Conservation (phyloP, 2,797 vertebrate species). For the Momotus momota region DNA sequence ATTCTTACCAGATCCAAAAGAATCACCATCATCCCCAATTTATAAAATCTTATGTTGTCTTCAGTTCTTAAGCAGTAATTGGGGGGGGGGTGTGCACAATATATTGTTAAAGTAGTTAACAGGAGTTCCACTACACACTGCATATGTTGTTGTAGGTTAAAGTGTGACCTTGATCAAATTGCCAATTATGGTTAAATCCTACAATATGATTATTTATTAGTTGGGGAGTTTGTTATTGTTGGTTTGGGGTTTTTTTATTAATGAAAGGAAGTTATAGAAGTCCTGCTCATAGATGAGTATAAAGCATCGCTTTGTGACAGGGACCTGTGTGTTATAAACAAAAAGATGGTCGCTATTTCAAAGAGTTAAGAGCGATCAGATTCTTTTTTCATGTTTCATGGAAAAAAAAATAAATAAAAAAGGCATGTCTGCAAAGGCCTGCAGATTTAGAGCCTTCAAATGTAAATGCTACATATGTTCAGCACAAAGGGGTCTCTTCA, state of each 20-base stretch:
- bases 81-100: not conserved
- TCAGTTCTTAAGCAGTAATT: not conserved
- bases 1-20: not conserved
- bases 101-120: not conserved
- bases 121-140: not conserved
- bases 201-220: not conserved
- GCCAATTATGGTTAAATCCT: not conserved
- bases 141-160: not conserved
- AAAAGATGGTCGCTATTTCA: not conserved
- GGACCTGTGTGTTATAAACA: not conserved
- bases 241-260: not conserved
- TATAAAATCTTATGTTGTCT: not conserved
- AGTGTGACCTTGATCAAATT: not conserved
- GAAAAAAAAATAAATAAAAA: not conserved
- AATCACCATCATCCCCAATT: not conserved
- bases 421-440: not conserved
- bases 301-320: not conserved
- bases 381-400: not conserved
- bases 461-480: not conserved
- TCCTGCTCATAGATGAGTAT: not conserved
- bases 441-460: not conserved
- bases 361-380: not conserved
- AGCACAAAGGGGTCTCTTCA: not conserved
- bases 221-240: not conserved
- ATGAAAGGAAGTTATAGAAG: not conserved